Evolutionary conservation across 2,113 vertebrate genomes (phyloP).

Genomic region (Patagioenas fasciata): DNA sequence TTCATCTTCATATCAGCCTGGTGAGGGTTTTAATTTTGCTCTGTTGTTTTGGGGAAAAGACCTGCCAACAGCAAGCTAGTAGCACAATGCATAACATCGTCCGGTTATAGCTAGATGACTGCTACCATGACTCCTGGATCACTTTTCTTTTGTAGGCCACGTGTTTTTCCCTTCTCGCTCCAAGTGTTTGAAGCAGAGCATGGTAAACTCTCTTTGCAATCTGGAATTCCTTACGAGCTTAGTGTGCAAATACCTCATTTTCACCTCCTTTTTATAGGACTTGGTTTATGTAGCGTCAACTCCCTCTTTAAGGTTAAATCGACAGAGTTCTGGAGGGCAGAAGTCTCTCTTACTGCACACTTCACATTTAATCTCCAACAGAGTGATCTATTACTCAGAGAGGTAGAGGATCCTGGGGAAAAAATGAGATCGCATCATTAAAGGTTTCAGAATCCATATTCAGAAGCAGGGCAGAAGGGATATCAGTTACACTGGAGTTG

Average conservation of each 20-base stretch:
- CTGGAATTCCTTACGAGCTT: background rate
- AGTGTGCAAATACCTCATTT: background rate
- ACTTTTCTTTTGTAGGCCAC: background rate
- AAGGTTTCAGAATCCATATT: background rate
- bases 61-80: too few species aligned
- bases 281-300: background rate
- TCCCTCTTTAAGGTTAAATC: background rate
- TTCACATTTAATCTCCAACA: background rate
- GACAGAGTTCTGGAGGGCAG: background rate
- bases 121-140: background rate
- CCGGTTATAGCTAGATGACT: background rate
- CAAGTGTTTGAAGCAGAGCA: background rate
- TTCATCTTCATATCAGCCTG: background rate
- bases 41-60: background rate
- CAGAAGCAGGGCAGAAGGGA: background rate
- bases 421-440: background rate
- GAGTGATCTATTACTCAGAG: background rate
- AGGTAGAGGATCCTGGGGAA: background rate
- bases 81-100: background rate
- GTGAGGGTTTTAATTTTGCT: background rate
- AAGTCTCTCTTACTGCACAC: background rate
- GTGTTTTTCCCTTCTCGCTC: background rate
- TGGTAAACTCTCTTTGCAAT: background rate
- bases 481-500: background rate
- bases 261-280: background rate